Evolutionary conservation across 2,113 vertebrate species (phyloP).

Genomic region (Aythya baeri): DNA sequence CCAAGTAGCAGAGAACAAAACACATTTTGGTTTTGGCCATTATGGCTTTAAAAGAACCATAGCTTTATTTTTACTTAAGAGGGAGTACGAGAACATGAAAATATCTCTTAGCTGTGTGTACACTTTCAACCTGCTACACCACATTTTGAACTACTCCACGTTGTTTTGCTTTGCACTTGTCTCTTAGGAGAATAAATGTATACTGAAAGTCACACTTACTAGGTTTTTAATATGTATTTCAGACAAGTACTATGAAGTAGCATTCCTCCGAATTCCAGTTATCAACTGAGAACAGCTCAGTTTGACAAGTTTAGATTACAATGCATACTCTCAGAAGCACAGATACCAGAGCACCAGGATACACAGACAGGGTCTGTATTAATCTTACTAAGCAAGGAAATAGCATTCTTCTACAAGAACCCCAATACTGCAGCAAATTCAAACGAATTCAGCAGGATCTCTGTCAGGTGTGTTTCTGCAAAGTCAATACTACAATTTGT

Average conservation of each 20-base stretch:
- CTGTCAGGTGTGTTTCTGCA: background rate
- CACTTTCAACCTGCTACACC: background rate
- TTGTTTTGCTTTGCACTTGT: background rate
- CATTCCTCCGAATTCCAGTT: background rate
- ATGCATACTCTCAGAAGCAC: background rate
- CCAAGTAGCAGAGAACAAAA: background rate
- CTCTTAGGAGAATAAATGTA: background rate
- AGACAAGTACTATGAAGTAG: background rate
- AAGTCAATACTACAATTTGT: background rate
- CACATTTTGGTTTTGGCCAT: background rate
- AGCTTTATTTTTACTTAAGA: conserved; percentile 8
- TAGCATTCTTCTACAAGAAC: background rate
- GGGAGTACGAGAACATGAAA: background rate
- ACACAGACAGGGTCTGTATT: background rate
- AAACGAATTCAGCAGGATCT: background rate
- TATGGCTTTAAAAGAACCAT: background rate
- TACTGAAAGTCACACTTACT: background rate
- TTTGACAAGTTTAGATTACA: background rate
- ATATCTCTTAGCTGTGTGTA: background rate
- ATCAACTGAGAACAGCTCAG: background rate
- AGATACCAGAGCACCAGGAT: background rate
- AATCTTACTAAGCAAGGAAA: background rate
- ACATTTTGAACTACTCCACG: background rate
- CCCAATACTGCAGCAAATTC: background rate
- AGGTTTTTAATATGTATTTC: background rate